phyloP scores from a whole-genome alignment of 2,113 vertebrate species.

The Phoenicopterus ruber region DNA sequence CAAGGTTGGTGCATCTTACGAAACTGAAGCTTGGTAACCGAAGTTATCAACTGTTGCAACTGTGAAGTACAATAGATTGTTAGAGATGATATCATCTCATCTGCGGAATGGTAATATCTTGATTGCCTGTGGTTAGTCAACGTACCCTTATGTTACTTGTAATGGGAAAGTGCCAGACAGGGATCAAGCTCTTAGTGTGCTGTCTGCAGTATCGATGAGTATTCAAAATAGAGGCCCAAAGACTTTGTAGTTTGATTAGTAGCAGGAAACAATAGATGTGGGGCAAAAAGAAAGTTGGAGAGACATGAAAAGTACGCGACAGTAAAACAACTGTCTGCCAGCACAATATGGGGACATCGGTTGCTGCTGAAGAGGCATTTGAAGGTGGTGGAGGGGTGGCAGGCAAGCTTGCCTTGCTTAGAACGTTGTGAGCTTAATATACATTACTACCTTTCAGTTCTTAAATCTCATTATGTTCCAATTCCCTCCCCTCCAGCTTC shows the following conservation, averaged over 20 bases:
- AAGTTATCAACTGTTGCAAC: not conserved
- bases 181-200: not conserved
- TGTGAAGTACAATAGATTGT: not conserved
- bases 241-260: not conserved
- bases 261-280: not conserved
- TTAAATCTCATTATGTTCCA: not conserved
- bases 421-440: accelerated
- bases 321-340: not conserved
- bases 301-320: accelerated
- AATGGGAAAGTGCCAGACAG: not conserved
- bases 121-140: not conserved
- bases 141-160: accelerated
- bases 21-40: not conserved
- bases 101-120: not conserved
- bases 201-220: not conserved
- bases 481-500: accelerated
- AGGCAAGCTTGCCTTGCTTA: not conserved
- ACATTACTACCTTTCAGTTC: not conserved
- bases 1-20: not conserved
- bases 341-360: accelerated
- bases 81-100: not conserved
- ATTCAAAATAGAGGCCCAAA: not conserved
- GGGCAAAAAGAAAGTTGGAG: not conserved
- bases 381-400: not conserved
- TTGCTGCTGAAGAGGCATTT: not conserved